phyloP scores from a whole-genome alignment of 1,140 invertebrate species.

The Pseudomyrmex dendroicus region DNA sequence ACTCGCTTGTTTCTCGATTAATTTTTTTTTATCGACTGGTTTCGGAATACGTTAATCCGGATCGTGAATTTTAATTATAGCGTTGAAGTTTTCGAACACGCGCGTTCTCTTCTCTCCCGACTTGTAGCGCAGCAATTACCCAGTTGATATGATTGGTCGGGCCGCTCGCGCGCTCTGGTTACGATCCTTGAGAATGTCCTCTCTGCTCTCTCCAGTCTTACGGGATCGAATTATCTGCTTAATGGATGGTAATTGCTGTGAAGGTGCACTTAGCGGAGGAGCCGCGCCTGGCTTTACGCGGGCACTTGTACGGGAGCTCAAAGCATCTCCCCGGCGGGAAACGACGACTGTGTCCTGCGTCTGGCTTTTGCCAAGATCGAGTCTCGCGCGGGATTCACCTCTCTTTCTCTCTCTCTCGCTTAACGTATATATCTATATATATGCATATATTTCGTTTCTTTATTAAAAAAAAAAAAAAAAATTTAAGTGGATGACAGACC shows the following conservation, averaged over 20 bases:
- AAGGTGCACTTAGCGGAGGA: slow-evolving; percentile 73
- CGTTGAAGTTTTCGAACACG: neutral
- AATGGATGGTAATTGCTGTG: slow-evolving; percentile 74
- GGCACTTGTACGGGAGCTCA: slow-evolving; percentile 54
- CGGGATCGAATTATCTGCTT: slow-evolving; percentile 74
- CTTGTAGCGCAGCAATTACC: slow-evolving; percentile 51
- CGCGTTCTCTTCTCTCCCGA: slow-evolving; percentile 14
- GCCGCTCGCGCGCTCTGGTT: slow-evolving; percentile 24
- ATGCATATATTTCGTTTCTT: neutral
- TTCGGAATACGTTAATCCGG: neutral
- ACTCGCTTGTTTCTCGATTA: neutral
- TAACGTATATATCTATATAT: no score
- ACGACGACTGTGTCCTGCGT: slow-evolving; percentile 3
- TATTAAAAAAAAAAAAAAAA: neutral
- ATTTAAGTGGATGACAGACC: neutral
- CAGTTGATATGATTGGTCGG: slow-evolving; percentile 61
- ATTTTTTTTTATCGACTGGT: neutral
- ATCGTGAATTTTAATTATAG: no score
- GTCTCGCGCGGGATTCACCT: slow-evolving; percentile 1
- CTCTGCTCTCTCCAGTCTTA: slow-evolving; percentile 54
- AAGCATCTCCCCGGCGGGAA: neutral
- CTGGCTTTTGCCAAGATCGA: neutral
- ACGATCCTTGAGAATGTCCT: slow-evolving; percentile 56
- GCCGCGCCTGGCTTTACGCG: slow-evolving; percentile 52
- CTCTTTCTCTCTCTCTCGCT: neutral